Conservation (phyloP, 2,113 vertebrate genomes). For the Sigmodon hispidus region DNA sequence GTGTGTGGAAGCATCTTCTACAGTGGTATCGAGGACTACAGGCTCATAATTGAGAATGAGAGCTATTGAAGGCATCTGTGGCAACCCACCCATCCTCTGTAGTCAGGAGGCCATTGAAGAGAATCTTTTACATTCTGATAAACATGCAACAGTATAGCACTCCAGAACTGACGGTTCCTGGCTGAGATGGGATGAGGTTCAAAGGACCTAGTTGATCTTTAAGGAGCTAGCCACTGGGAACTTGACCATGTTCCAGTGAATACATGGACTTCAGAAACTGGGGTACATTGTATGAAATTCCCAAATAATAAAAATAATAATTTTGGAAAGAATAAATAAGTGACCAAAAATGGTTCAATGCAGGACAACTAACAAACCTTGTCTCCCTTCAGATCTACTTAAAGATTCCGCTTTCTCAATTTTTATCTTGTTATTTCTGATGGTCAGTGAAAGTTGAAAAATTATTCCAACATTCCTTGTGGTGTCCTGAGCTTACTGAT, state of each 20-base stretch:
- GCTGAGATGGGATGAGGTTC: background rate
- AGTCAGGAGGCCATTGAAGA: background rate
- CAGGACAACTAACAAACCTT: background rate
- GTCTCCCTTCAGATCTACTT: background rate
- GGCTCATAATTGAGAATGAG: background rate
- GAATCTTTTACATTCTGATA: background rate
- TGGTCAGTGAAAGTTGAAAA: background rate
- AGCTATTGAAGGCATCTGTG: background rate
- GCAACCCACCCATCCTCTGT: background rate
- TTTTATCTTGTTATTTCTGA: background rate
- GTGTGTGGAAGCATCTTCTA: background rate
- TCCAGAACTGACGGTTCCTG: background rate
- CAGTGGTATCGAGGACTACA: background rate
- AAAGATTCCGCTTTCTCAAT: background rate
- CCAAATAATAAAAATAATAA: background rate
- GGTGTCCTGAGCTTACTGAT: background rate
- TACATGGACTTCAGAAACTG: background rate
- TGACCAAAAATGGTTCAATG: background rate
- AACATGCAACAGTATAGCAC: background rate
- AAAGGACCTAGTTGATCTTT: background rate
- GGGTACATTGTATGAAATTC: no score
- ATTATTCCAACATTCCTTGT: accelerated
- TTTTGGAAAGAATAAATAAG: background rate
- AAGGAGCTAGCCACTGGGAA: background rate
- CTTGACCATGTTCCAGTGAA: background rate